Conservation (phyloP, 2,888 invertebrate species). For the Archips xylosteana region DNA sequence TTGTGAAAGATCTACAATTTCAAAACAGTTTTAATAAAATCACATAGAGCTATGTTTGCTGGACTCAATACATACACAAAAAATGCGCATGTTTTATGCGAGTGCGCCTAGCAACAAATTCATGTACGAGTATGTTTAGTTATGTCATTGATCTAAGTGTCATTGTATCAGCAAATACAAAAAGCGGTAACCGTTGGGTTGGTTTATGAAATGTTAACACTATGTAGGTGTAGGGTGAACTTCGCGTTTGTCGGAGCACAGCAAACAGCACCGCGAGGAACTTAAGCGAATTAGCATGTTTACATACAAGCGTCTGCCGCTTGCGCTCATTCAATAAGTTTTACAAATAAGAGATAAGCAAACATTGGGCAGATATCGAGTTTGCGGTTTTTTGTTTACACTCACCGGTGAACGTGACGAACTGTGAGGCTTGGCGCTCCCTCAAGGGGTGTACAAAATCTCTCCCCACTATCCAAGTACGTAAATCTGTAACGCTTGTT, state of each 20-base stretch:
- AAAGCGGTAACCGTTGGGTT: slow-evolving; percentile 47
- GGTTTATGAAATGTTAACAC: slow-evolving; percentile 62
- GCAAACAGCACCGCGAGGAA: slow-evolving; percentile 69
- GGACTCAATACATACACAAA: neutral
- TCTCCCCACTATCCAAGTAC: slow-evolving; percentile 19
- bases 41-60: neutral
- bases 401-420: slow-evolving; percentile 37
- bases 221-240: slow-evolving; percentile 59
- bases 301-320: slow-evolving; percentile 54
- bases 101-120: neutral
- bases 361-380: slow-evolving; percentile 59
- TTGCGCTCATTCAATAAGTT: slow-evolving; percentile 60
- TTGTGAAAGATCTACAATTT: neutral
- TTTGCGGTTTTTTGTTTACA: slow-evolving; percentile 49
- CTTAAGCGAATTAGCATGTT: slow-evolving; percentile 74
- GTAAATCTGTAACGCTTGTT: slow-evolving; percentile 36
- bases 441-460: slow-evolving; percentile 22
- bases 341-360: slow-evolving; percentile 58
- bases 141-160: no score
- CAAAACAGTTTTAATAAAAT: neutral
- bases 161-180: neutral
- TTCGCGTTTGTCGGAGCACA: slow-evolving; percentile 65
- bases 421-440: slow-evolving; percentile 10
- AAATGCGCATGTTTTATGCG: neutral
- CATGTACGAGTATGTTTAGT: no score